Evolutionary conservation across 2,888 invertebrate species (phyloP).

Genomic region (Ceratothoa steindachneri): DNA sequence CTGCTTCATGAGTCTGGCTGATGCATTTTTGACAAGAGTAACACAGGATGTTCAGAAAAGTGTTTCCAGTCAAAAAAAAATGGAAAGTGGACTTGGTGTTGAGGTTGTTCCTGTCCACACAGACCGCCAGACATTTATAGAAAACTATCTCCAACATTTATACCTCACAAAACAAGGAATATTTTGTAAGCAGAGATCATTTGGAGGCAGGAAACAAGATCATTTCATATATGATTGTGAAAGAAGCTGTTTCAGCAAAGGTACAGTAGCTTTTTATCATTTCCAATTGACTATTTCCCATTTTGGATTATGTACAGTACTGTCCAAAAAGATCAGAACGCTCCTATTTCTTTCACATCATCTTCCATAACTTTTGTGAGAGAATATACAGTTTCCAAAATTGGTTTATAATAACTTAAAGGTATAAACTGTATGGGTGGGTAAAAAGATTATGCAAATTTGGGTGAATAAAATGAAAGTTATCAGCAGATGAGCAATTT

Average conservation of each 20-base stretch:
- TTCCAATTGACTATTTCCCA: neutral
- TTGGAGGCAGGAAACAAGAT: conserved; percentile 12
- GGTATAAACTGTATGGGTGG: no score
- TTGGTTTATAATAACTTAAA: no score
- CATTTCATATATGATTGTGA: conserved; percentile 30
- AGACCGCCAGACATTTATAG: conserved; percentile 23
- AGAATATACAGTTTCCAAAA: no score
- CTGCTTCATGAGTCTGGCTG: conserved; percentile 32
- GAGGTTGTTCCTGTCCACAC: conserved; percentile 21
- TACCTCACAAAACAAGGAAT: conserved; percentile 25
- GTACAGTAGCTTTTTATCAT: neutral
- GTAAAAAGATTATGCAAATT: no score
- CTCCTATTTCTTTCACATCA: no score
- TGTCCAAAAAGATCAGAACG: no score
- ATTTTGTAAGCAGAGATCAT: conserved; percentile 26
- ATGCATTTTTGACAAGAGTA: conserved; percentile 29
- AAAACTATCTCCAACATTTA: conserved; percentile 17
- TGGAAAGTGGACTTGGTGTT: conserved; percentile 23
- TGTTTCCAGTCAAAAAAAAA: neutral
- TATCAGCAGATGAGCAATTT: no score
- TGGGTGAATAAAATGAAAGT: no score
- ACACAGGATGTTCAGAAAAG: conserved; percentile 20
- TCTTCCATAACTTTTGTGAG: no score
- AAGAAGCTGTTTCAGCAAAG: conserved; percentile 18
- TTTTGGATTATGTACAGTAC: neutral